These are phyloP conservation scores for Percopsis transmontana DNA, from an alignment of 2,113 vertebrate species.

Conservation along the genomic window DNA sequence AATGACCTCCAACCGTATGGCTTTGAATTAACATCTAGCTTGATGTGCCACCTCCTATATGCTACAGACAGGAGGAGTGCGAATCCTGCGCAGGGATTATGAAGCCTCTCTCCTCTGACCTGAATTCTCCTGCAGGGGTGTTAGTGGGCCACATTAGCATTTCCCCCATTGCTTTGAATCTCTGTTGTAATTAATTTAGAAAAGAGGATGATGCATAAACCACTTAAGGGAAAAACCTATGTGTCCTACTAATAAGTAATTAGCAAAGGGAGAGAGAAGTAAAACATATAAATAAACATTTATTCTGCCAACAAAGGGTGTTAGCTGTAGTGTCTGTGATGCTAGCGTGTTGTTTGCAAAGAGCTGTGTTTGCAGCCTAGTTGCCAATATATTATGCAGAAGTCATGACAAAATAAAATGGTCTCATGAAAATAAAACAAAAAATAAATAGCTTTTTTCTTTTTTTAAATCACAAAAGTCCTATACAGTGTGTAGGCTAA, in stretches of 20 bases:
- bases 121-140: slow-evolving; percentile 40
- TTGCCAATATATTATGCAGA: too few species aligned
- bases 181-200: slow-evolving; percentile 66
- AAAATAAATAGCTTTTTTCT: too few species aligned
- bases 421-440: too few species aligned
- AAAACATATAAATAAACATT: neutral
- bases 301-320: neutral
- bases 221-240: slow-evolving; percentile 55
- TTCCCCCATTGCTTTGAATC: slow-evolving; percentile 52
- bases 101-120: slow-evolving; percentile 53
- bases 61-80: neutral
- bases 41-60: too few species aligned
- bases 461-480: too few species aligned
- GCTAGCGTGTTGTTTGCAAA: neutral
- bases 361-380: too few species aligned
- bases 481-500: too few species aligned
- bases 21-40: too few species aligned
- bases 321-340: neutral
- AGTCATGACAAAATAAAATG: too few species aligned
- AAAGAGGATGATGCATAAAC: slow-evolving; percentile 56
- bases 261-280: slow-evolving; percentile 14
- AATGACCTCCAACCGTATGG: too few species aligned
- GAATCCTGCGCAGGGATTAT: slow-evolving; percentile 7
- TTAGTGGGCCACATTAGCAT: slow-evolving; percentile 67
- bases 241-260: slow-evolving; percentile 65